Percentiles rank a stretch among this genome's conserved stretches.
phyloP scores from a whole-genome alignment of 2,888 invertebrate species.

The Plagodis dolabraria region DNA sequence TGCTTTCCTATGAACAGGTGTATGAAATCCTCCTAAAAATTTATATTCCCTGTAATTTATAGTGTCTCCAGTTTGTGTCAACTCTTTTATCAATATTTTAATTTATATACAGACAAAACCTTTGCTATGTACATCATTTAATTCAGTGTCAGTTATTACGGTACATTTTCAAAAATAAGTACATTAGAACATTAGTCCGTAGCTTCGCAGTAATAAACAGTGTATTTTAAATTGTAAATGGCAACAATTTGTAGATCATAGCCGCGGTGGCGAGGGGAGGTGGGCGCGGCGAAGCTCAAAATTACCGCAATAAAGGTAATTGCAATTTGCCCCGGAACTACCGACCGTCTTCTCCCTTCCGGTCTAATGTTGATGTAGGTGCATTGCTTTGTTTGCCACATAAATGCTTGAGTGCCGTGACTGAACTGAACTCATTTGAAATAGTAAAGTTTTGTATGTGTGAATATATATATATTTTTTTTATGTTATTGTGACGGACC shows the following conservation, averaged over 20 bases:
- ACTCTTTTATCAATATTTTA: no score
- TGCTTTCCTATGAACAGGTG: no score
- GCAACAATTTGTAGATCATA: slow-evolving; percentile 48
- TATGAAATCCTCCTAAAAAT: no score
- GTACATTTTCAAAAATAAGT: no score
- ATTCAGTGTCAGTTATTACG: no score
- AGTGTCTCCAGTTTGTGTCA: no score
- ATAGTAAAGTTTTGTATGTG: background rate
- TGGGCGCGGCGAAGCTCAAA: slow-evolving; percentile 53
- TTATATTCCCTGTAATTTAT: no score
- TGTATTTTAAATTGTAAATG: slow-evolving; percentile 50
- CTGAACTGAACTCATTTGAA: slow-evolving; percentile 10
- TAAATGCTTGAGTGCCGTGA: slow-evolving; percentile 19
- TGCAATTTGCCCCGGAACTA: slow-evolving; percentile 75
- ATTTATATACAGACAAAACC: no score
- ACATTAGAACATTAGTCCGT: background rate
- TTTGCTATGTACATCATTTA: no score
- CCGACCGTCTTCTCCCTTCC: slow-evolving; percentile 67
- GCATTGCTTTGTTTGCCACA: slow-evolving; percentile 25
- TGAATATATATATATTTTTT: no score
- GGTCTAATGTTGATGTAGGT: slow-evolving; percentile 61
- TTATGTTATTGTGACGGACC: no score
- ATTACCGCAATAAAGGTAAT: slow-evolving; percentile 79
- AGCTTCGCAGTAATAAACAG: slow-evolving; percentile 38
- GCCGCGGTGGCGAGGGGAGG: slow-evolving; percentile 32